Conservation (phyloP, 2,113 vertebrate genomes). For the Numenius arquata region DNA sequence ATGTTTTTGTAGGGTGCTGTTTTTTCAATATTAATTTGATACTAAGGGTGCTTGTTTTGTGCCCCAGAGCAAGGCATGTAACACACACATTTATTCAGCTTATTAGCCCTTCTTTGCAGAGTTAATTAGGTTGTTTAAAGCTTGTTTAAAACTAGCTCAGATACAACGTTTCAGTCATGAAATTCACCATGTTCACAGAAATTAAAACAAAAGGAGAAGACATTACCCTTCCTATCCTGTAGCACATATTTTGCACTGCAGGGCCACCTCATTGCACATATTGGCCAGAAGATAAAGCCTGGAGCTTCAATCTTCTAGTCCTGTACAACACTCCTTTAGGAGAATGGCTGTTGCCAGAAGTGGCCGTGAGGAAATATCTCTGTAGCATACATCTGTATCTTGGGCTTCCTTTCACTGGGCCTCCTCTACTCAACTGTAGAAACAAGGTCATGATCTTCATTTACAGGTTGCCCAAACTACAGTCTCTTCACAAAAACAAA, state of each 20-base stretch:
- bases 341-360: neutral
- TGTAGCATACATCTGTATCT: neutral
- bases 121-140: neutral
- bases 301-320: rapidly evolving
- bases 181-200: neutral
- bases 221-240: neutral
- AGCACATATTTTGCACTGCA: neutral
- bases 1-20: neutral
- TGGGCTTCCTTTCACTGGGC: neutral
- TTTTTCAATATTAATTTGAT: neutral
- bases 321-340: rapidly evolving
- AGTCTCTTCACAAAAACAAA: neutral
- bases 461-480: neutral
- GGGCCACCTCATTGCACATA: neutral
- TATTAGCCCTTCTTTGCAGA: neutral
- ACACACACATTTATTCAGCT: neutral
- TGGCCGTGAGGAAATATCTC: neutral
- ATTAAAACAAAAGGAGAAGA: neutral
- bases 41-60: neutral
- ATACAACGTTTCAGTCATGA: neutral
- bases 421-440: neutral
- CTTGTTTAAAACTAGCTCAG: neutral
- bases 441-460: neutral
- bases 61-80: neutral
- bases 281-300: neutral